A percentile compares a stretch with the other conserved stretches of the same genome.
These are phyloP conservation scores for Drosophila crucigera DNA, from an alignment of 2,888 invertebrate species.

Conservation along the genomic window DNA sequence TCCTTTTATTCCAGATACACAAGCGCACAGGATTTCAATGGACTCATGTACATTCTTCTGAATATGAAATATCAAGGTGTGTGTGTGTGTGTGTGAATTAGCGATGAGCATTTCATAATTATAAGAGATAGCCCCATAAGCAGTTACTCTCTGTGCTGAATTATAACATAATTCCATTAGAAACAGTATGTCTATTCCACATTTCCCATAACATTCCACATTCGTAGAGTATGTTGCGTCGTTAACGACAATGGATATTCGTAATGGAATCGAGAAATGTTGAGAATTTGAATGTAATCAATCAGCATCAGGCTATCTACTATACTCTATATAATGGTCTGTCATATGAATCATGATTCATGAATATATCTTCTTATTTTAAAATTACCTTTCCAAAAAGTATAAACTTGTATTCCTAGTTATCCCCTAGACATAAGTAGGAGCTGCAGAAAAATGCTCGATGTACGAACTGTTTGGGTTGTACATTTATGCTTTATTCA, in stretches of 20 bases:
- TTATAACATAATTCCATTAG: not conserved
- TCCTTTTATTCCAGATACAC: constrained; percentile 54
- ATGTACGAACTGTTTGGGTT: not conserved
- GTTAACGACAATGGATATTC: not conserved
- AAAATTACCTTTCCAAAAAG: not conserved
- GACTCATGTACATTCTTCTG: constrained; percentile 37
- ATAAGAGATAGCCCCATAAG: not conserved
- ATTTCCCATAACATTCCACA: not conserved
- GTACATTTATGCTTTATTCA: not conserved
- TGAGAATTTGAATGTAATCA: not conserved
- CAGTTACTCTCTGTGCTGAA: not conserved
- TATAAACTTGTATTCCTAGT: not conserved
- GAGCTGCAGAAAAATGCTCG: not conserved
- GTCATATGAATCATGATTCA: not conserved
- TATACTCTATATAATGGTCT: not conserved
- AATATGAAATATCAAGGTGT: constrained; percentile 10
- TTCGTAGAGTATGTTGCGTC: not conserved
- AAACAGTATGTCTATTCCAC: not conserved
- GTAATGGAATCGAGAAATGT: too few species aligned
- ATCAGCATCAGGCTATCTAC: not conserved
- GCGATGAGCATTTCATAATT: constrained; percentile 34
- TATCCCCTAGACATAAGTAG: not conserved
- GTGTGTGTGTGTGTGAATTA: constrained; percentile 15
- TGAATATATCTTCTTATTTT: not conserved
- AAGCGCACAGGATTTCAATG: constrained; percentile 34